These are phyloP conservation scores for Synergus laeviventris DNA, from an alignment of 2,888 invertebrate genomes.

Conservation along the genomic window DNA sequence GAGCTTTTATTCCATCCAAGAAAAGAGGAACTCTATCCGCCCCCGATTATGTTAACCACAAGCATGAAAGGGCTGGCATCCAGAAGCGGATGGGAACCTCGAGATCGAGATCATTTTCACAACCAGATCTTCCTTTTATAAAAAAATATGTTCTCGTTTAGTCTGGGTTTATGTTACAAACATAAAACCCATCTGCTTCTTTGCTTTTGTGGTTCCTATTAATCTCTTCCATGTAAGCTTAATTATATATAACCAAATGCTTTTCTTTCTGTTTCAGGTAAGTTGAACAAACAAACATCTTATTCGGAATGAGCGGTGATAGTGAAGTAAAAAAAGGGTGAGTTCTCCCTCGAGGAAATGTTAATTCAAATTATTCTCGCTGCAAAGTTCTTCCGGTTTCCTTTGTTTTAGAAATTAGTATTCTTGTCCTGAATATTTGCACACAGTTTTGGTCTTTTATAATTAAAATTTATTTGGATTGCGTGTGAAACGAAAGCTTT, in stretches of 20 bases:
- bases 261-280: conserved; percentile 28
- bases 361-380: background rate
- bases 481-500: too few relatives aligned
- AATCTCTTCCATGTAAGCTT: background rate
- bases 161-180: conserved; percentile 8
- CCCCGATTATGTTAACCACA: conserved; percentile 25
- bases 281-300: background rate
- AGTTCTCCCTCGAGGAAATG: background rate
- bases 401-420: background rate
- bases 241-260: background rate
- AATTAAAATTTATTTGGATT: too few relatives aligned
- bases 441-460: too few relatives aligned
- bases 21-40: conserved; percentile 2
- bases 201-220: background rate
- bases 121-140: conserved; percentile 5
- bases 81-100: conserved; percentile 27
- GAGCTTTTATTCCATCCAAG: background rate
- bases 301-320: background rate
- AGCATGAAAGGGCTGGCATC: conserved; percentile 7
- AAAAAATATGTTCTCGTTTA: conserved; percentile 13
- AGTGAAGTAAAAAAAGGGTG: background rate
- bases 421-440: background rate
- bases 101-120: conserved; percentile 5
- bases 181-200: conserved; percentile 6
- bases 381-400: background rate